phyloP scores from a whole-genome alignment of 92 coral and sea anemone genomes.

The Virgularia gustaviana region DNA sequence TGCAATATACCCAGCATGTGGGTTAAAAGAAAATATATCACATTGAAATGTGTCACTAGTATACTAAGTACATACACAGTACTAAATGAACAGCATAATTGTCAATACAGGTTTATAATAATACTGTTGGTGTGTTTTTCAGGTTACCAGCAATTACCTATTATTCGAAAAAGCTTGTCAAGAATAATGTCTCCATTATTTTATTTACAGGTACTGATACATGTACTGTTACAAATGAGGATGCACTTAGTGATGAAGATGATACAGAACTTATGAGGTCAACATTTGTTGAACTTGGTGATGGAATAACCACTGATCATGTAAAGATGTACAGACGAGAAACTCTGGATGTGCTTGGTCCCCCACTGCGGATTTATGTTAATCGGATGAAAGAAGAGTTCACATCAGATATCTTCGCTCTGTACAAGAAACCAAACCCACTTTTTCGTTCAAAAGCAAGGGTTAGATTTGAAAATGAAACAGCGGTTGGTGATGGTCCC shows the following conservation, averaged over 20 bases:
- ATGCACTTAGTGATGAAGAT: slow-evolving; percentile 1
- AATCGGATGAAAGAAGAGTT: slow-evolving; percentile 45
- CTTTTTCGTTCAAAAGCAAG: slow-evolving; percentile 26
- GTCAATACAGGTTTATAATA: too few species aligned
- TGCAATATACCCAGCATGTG: too few species aligned
- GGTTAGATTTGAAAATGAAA: slow-evolving; percentile 41
- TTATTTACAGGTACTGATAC: slow-evolving; percentile 15
- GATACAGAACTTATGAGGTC: slow-evolving; percentile 34
- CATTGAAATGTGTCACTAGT: too few species aligned
- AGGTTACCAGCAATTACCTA: too few species aligned
- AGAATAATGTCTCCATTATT: slow-evolving; percentile 13
- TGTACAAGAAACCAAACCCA: slow-evolving; percentile 40
- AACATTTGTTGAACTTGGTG: slow-evolving; percentile 10
- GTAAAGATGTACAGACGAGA: slow-evolving; percentile 16
- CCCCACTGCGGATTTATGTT: slow-evolving; percentile 41
- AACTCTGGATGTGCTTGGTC: slow-evolving; percentile 12
- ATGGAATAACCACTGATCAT: not conserved
- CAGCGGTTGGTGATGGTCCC: slow-evolving; percentile 43
- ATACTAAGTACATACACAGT: too few species aligned
- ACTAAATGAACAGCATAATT: too few species aligned
- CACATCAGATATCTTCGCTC: slow-evolving; percentile 26
- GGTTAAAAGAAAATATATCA: too few species aligned
- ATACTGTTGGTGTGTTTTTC: too few species aligned
- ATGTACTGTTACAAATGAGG: slow-evolving; percentile 1
- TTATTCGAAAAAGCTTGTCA: slow-evolving; percentile 5